Evolutionary conservation across 2,888 invertebrate genomes (phyloP).

Genomic region (Lasius fuliginosus): DNA sequence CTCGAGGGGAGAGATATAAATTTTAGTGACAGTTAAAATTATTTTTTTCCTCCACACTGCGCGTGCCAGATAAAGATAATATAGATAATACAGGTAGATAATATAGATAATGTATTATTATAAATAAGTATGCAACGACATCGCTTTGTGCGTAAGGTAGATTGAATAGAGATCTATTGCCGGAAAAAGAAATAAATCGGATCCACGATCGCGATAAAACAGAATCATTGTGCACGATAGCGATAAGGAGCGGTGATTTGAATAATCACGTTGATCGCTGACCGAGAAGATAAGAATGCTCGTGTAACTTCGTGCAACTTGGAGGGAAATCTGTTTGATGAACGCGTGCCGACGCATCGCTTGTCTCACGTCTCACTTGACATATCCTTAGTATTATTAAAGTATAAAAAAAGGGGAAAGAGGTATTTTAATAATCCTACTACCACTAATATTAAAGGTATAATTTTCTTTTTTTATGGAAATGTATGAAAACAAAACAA

Average conservation of each 20-base stretch:
- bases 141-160: neutral
- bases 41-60: neutral
- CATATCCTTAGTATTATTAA: conserved; percentile 5
- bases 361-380: conserved; percentile 7
- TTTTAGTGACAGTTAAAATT: neutral
- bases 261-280: conserved; percentile 73
- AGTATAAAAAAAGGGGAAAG: neutral
- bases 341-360: conserved; percentile 47
- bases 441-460: neutral
- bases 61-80: neutral
- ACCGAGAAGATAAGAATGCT: conserved; percentile 64
- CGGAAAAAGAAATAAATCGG: neutral
- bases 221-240: conserved; percentile 62
- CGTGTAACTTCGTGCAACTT: neutral
- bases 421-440: neutral
- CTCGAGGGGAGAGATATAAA: neutral
- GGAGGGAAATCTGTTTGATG: conserved; percentile 46
- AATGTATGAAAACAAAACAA: neutral
- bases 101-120: no score
- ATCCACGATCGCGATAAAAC: conserved; percentile 62
- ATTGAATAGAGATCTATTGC: conserved; percentile 15
- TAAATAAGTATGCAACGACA: no score
- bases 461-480: neutral
- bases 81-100: no score
- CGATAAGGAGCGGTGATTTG: conserved; percentile 65